Base-by-base conservation (phyloP, 2,797 vertebrate genomes). In the Otolemur crassicaudatus region DNA sequence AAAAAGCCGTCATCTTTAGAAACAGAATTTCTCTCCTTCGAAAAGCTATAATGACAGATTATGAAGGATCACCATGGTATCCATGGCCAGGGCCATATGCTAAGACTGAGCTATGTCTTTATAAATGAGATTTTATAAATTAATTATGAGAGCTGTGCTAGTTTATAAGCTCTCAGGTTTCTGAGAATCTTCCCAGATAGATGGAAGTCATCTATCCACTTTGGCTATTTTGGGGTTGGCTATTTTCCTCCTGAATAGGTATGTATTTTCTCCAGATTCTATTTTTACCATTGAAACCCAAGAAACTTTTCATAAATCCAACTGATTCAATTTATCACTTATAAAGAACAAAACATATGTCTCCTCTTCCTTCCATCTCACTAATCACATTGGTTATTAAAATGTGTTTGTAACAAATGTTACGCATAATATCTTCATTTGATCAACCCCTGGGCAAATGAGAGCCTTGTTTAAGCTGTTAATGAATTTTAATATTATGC, bases 311-410 rank as follows among this genome's bases (percentile, higher is more conserved):
- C 0, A 0, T 65, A 90, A 95, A 76, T 96, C 23, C 63, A 95
- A 95, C 19, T 20, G 67, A 63, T 37, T 94, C 17, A 95, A 25
- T 13, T 87, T 91, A 93, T 75, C 37, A 37, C 10, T 81, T 63
- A 20, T 43, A 58, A 77, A 84, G 73, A 97, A 85, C 16, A 96
- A 91, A 85, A 58, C 23, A 0, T 0, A 37, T 23, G 29, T 4
- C 53, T 87, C 9, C 65, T 96, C 53, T 93, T 93, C 46, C 73
- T 97, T 83, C 56, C 58, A 56, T 22, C 34, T 65, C 90, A 81
- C 58, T 89, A 84, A 87, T 49, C 61, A 93, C 31, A 87, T 29
- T 97, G 53, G 82, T 96, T 96, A 97, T 97, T 97, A 92, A 96
- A 79, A 86, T 14, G n/a, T 61, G 67, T 29, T 75, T 79, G 16